Evolutionary conservation across 1,140 invertebrate genomes (phyloP), one percentile per base, ranked within the genome.

Genomic region (Tetramorium parvispinum): DNA sequence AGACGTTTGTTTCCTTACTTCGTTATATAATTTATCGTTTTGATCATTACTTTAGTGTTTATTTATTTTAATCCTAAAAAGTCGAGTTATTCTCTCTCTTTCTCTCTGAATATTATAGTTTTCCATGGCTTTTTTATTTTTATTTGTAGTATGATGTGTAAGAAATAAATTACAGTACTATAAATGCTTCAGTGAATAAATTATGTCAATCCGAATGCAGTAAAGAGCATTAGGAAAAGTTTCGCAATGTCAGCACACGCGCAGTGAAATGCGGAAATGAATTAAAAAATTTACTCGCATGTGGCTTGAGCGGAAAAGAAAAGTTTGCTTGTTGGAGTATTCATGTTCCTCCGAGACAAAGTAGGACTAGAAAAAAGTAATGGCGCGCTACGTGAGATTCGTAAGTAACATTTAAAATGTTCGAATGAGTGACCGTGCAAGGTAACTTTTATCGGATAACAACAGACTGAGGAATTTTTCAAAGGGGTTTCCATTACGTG

Each of bases 401-500:
- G 40, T 68, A 73, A 51, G 57, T 85, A 87, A 86, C 61, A 81
- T 81, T 83, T 65, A 73, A 81, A 66, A 86, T 86, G 78, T 81
- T 73, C 37, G 46, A 76, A 75, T 71, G 51, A 53, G 59, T 88
- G 68, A 59, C 66, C 87, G 61, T 43, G n/a, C 24, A 43, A 61
- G 70, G 70, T 43, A 65, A 87, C 57, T 82, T 81, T 76, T 57
- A 77, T 53, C 55, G 68, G 76, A 73, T 82, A 63, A 59, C 63
- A 65, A 70, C 65, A 53, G 40, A 27, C 57, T n/a, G 43, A 77
- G 78, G 16, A 87, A 89, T 87, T 82, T 87, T 81, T 85, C 65
- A 87, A 87, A 85, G 79, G 53, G 40, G 37, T 76, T 90, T 81
- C 89, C 79, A 90, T 90, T 85, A 90, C 46, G 65, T 77, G 21